phyloP scores from a whole-genome alignment of 2,113 vertebrate species.

The Lagopus leucura region DNA sequence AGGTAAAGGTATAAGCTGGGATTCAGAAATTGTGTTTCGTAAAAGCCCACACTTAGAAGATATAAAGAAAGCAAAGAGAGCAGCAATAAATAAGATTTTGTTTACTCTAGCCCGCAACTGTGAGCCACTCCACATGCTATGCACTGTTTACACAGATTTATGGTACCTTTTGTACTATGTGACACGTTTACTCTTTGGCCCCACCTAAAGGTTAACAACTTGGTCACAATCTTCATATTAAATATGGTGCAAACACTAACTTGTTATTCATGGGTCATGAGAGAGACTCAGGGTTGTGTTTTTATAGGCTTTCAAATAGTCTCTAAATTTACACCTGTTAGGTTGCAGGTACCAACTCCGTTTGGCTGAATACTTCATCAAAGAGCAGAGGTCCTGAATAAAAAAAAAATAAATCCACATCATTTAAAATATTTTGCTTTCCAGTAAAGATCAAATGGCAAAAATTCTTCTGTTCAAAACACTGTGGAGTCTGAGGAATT shows the following conservation, averaged over 20 bases:
- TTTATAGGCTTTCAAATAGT: slow-evolving; percentile 16
- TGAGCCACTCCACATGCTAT: background rate
- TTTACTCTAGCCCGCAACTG: background rate
- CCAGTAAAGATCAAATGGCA: background rate
- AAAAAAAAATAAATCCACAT: background rate
- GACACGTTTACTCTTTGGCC: slow-evolving; percentile 17
- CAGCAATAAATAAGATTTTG: background rate
- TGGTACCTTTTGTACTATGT: background rate
- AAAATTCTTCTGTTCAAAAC: background rate
- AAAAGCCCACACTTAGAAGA: background rate
- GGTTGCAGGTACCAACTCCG: background rate
- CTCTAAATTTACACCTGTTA: slow-evolving; percentile 23
- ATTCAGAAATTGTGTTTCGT: background rate
- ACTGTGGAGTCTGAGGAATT: background rate
- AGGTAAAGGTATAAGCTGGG: background rate
- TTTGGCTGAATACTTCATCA: background rate
- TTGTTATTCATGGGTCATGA: slow-evolving; percentile 37
- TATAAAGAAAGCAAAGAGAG: background rate
- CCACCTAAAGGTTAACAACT: slow-evolving; percentile 18
- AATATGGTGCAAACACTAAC: slow-evolving; percentile 7
- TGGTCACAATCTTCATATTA: slow-evolving; percentile 48
- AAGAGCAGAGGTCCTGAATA: background rate
- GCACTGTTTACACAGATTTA: slow-evolving; percentile 31
- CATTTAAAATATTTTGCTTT: background rate
- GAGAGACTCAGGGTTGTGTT: background rate